Evolutionary conservation across 1,140 invertebrate species (phyloP), one percentile per base, ranked within the genome.

Genomic region (Tetranychus urticae): DNA sequence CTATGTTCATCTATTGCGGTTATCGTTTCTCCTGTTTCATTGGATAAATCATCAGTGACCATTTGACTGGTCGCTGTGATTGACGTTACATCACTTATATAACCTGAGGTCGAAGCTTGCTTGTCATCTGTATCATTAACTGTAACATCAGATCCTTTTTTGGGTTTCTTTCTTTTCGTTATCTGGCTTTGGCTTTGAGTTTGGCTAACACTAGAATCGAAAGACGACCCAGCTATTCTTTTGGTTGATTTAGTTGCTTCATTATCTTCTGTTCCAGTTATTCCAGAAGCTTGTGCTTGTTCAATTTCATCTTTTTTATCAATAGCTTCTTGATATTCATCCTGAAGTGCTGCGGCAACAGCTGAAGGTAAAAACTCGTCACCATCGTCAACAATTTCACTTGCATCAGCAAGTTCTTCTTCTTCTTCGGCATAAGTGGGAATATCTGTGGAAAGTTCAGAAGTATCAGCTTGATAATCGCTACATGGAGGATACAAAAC

Each of bases 151-250:
- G 14, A 13, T 48, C 36, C 10, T 60, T 64, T 63, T 35, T 31
- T 67, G 10, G 60, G 60, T 54, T 67, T 67, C 50, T 67, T 64
- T 5, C 42, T 65, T 55, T 60, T 54, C 12, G 62, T 60, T 13
- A 63, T 60, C n/a, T n/a, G n/a, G n/a, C n/a, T n/a, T 36, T 61
- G 54, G 62, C 63, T 63, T 47, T 59, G 60, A 47, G 66, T 52
- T 56, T 23, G 33, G 12, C 14, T 56, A 10, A 56, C 33, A 56
- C 55, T 56, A 31, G 36, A 48, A 63, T 61, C 65, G 61, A 63
- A 65, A 5, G 66, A 65, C 50, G 45, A 59, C 14, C 39, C 36
- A 31, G 60, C 60, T 4, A n/a, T 31, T 39, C 60, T 14, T 47
- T 61, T 61, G 23, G 12, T 37, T 7, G 36, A 12, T 36, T 56